These are phyloP conservation scores for Sarcophilus harrisii DNA, from an alignment of 2,797 vertebrate genomes.

Conservation along the genomic window DNA sequence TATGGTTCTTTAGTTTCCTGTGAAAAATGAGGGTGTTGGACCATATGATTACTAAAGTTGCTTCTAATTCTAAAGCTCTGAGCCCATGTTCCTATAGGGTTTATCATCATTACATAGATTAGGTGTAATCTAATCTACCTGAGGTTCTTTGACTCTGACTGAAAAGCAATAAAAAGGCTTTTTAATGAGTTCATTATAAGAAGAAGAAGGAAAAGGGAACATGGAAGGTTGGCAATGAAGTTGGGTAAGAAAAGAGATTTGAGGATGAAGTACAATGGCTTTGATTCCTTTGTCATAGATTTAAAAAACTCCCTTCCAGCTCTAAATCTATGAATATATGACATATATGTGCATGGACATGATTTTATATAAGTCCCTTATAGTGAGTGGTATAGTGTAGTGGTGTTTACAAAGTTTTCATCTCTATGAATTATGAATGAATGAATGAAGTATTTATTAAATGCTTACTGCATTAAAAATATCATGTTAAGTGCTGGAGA, in stretches of 20 bases:
- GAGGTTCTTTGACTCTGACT: background rate
- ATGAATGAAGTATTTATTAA: background rate
- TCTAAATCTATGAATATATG: background rate
- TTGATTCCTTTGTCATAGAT: background rate
- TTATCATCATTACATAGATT: background rate
- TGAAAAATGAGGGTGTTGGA: background rate
- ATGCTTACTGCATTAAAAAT: background rate
- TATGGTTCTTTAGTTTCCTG: background rate
- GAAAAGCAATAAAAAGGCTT: background rate
- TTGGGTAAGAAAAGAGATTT: background rate
- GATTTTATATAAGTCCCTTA: background rate
- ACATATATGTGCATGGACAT: background rate
- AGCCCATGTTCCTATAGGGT: background rate
- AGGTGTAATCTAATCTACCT: background rate
- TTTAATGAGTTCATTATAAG: background rate
- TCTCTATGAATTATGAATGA: background rate
- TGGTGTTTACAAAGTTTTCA: background rate
- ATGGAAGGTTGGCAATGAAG: background rate
- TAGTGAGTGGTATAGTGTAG: background rate
- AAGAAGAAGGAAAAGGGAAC: background rate
- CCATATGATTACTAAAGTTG: background rate
- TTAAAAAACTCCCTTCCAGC: background rate
- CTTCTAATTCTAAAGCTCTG: background rate
- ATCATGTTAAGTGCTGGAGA: background rate
- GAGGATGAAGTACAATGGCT: background rate